Evolutionary conservation across 2,113 vertebrate genomes (phyloP).

Genomic region (Urocitellus parryii): DNA sequence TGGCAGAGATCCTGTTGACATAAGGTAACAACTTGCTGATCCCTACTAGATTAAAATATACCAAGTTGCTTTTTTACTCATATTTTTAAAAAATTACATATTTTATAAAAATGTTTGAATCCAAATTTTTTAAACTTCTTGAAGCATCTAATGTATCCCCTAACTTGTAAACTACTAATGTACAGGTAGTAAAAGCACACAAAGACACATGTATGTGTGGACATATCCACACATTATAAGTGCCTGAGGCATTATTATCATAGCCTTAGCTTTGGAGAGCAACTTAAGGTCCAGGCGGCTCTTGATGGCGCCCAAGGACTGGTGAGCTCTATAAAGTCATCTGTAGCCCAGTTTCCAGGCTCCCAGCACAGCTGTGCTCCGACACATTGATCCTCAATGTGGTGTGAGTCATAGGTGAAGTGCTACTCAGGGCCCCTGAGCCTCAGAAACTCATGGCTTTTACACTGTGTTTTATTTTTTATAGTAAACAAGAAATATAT

Average conservation of each 20-base stretch:
- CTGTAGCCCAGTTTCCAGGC: not conserved
- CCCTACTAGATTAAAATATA: not conserved
- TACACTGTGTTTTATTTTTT: not conserved
- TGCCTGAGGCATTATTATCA: not conserved
- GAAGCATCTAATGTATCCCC: not conserved
- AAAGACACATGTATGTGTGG: not conserved
- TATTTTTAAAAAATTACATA: not conserved
- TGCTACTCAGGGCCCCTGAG: not conserved
- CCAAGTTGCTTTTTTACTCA: not conserved
- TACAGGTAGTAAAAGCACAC: not conserved
- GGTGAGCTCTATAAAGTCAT: not conserved
- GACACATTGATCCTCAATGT: rapidly evolving
- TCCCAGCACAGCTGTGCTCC: rapidly evolving
- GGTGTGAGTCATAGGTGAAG: not conserved
- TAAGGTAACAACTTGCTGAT: not conserved
- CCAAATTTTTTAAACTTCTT: not conserved
- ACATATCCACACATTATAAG: not conserved
- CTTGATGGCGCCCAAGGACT: not conserved
- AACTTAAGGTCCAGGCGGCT: not conserved
- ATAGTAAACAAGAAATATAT: not conserved
- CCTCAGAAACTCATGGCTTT: conserved; percentile 4
- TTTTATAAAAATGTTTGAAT: not conserved
- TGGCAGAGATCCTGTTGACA: not conserved
- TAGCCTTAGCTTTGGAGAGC: not conserved
- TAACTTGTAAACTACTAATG: not conserved